Evolutionary conservation across 1,140 invertebrate genomes (phyloP).

Genomic region (Palaemon carinicauda): DNA sequence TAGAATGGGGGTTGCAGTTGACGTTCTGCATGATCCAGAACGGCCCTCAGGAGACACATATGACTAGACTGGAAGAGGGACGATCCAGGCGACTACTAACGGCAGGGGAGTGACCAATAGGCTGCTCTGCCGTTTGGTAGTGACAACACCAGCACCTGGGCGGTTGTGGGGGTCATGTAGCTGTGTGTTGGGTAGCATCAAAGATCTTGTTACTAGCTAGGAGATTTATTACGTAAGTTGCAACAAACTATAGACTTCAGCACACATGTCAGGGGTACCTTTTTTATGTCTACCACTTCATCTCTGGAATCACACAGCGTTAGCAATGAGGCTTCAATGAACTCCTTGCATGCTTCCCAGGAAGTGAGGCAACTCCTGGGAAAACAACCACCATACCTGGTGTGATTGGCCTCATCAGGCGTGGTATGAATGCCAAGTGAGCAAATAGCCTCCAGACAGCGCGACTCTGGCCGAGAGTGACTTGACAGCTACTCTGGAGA

Average conservation of each 20-base stretch:
- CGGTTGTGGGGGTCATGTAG: conserved; percentile 6
- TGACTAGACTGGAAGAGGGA: conserved; percentile 51
- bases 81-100: conserved; percentile 39
- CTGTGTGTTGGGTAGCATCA: background rate
- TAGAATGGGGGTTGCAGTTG: conserved; percentile 18
- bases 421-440: conserved; percentile 49
- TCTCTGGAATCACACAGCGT: too few species aligned
- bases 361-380: background rate
- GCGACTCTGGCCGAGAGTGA: conserved; percentile 13
- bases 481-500: background rate
- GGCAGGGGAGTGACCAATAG: conserved; percentile 9
- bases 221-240: conserved; percentile 20
- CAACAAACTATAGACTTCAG: background rate
- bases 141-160: conserved; percentile 46
- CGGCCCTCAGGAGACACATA: conserved; percentile 37
- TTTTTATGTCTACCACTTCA: too few species aligned
- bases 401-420: conserved; percentile 36
- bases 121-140: conserved; percentile 13
- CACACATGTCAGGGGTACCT: background rate
- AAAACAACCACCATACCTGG: conserved; percentile 24
- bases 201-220: background rate
- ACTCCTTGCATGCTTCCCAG: background rate
- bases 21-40: conserved; percentile 41
- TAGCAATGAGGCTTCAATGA: background rate
- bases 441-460: conserved; percentile 49